Base-by-base conservation (phyloP, 2,888 invertebrate species). In the Myathropa florea region DNA sequence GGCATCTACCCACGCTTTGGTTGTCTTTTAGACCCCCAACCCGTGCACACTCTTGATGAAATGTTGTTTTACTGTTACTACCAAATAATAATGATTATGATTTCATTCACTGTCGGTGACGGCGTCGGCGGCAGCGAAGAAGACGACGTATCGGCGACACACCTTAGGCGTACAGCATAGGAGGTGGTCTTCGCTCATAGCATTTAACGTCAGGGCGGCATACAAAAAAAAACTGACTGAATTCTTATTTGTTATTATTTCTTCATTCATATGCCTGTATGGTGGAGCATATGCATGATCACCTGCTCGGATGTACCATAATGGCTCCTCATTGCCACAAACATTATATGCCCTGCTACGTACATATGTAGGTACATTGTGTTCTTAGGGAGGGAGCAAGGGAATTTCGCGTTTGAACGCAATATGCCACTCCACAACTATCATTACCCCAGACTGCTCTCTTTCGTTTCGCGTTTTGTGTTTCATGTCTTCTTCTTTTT, bases 51-150 rank as follows among this genome's bases (percentile, higher is more conserved):
- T 72, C 46, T 39, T 46, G 46, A 28, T 70, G 68, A 76, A 76
- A 70, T 76, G 75, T 76, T 82, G 82, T 76, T 82, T 81, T 76
- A 85, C 85, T 68, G 85, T 85, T 80, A 85, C 76, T 81, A 84
- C 61, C 75, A 70, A 83, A 70, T 53, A 75, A 81, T 84, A 64
- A 81, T 77, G 81, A 80, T 85, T 85, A 85, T 85, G 77, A 80
- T 75, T 85, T 83, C 75, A 83, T 84, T 71, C 33, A 64, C 70
- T 68, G 75, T 53, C 53, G 30, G 73, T 30, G 46, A 63, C 70
- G 60, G 55, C 7, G 53, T 7, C 46, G 46, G 46, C 18, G 46
- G 21, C 64, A 14, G 24, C 23, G 36, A 23, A 23, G 55, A n/a
- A 26, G 36, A 9, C 30, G 23, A 24, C 36, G 71, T 24, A 57